Evolutionary conservation across 2,888 invertebrate species (phyloP).

Genomic region (Tolmerus cingulatus): DNA sequence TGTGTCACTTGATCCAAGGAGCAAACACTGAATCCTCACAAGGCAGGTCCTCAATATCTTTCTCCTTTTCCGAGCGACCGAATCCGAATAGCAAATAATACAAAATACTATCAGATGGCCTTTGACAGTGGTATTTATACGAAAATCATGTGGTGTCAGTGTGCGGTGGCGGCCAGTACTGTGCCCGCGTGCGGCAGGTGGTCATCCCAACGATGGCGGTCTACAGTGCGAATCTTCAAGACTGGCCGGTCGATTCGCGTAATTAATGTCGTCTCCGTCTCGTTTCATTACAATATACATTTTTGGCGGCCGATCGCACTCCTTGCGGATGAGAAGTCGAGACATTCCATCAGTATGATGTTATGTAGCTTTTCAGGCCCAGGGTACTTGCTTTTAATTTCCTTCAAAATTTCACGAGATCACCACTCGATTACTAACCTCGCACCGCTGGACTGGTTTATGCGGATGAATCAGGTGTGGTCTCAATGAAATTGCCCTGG

Average conservation of each 20-base stretch:
- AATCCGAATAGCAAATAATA: constrained; percentile 32
- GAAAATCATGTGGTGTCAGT: constrained; percentile 25
- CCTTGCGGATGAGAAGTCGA: not conserved
- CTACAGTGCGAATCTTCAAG: constrained; percentile 18
- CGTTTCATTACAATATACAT: constrained; percentile 3
- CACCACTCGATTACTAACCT: not conserved
- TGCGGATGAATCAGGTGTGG: not conserved
- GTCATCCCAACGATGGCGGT: constrained; percentile 8
- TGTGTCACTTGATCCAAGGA: constrained; percentile 13
- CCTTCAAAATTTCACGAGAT: not conserved
- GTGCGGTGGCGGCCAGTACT: not conserved
- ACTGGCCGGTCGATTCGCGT: not conserved
- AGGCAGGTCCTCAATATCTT: constrained; percentile 19
- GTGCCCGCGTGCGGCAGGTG: not conserved
- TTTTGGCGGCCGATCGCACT: constrained; percentile 10
- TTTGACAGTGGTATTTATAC: constrained; percentile 41
- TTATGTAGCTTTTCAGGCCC: not conserved
- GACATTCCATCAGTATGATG: not conserved
- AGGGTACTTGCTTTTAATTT: not conserved
- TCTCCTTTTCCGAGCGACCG: constrained; percentile 24
- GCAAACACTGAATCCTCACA: constrained; percentile 35
- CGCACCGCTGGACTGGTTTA: not conserved
- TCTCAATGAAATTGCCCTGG: not conserved
- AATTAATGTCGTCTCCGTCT: constrained; percentile 35
- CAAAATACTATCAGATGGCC: constrained; percentile 43